Percentiles rank a stretch among this genome's conserved stretches.
Evolutionary conservation across 2,113 vertebrate species (phyloP).

Genomic region (Colistium nudipinnis): DNA sequence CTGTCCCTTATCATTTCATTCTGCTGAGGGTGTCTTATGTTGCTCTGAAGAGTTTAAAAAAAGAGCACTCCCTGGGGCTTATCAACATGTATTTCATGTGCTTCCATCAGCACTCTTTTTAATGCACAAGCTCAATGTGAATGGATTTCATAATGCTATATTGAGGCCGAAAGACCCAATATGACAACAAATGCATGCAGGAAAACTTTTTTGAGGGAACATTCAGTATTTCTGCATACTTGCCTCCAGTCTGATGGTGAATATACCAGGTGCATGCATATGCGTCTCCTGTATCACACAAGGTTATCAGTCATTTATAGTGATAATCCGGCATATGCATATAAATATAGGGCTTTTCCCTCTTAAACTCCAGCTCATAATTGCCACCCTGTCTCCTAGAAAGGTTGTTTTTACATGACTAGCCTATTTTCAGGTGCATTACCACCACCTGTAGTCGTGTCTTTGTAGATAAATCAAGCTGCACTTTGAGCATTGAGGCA

Average conservation of each 20-base stretch:
- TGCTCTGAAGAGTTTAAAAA: constrained; percentile 36
- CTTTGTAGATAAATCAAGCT: no score
- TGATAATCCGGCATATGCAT: neutral
- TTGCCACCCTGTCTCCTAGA: neutral
- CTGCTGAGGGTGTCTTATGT: constrained; percentile 40
- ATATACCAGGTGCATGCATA: no score
- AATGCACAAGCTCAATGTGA: constrained; percentile 45
- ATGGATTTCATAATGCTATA: constrained; percentile 49
- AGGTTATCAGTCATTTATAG: neutral
- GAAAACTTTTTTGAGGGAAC: neutral
- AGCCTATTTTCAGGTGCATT: no score
- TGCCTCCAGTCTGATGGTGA: neutral
- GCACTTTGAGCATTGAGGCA: no score
- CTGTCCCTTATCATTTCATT: constrained; percentile 64
- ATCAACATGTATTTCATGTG: constrained; percentile 60
- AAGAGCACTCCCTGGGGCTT: constrained; percentile 28
- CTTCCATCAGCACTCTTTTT: constrained; percentile 53
- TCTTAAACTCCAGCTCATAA: neutral
- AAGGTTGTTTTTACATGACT: neutral
- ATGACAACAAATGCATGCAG: neutral
- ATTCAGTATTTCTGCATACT: neutral
- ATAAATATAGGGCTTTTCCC: neutral
- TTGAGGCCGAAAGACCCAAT: constrained; percentile 11
- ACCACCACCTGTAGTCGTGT: no score
- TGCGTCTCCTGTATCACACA: neutral